Base-by-base conservation (phyloP, 2,113 vertebrate species). In the Hydropotes inermis region DNA sequence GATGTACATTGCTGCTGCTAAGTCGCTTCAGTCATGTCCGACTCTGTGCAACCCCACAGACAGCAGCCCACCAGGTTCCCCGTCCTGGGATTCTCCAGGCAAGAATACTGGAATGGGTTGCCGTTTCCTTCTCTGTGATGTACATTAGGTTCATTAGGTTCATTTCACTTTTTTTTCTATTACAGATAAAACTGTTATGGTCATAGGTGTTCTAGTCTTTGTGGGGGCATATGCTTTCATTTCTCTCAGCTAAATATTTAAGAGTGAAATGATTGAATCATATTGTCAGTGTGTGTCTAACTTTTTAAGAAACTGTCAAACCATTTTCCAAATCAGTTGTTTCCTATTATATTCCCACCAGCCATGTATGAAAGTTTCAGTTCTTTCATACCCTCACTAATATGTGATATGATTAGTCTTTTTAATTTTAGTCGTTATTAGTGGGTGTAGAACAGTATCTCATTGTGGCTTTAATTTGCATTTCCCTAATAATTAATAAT, bases 231-330 rank as follows among this genome's bases (percentile, higher is more conserved):
- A 25, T 81, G 45, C 45, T 70, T 78, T 88, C 57, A 88, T 90
- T 95, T 95, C 36, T 91, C 76, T 61, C 60, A 94, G 33, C 21
- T 57, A 95, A 81, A 55, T 92, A 84, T 85, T 21, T 93, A 60
- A 74, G 15, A 60, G 47, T 84, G 12, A 27, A 60, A 95, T 60
- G 36, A 5, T 16, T 92, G 43, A 86, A 92, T 85, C 23, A 52
- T 74, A 64, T 57, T 19, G 21, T 61, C 39, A 43, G 21, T 45
- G 11, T 58, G 23, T 92, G 61, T 92, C 82, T 61, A 58, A 64
- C 36, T 60, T 87, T 91, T 85, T 55, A 95, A 94, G 64, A 93
- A 83, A 61, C 21, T 86, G 19, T 58, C 36, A 87, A 92, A 36
- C 50, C 78, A 4, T 87, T 87, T 55, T 55, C 16, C 30, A 74